A percentile compares a stretch with the other conserved stretches of the same genome.
Conservation (phyloP, 2,888 invertebrate genomes). For the Urechis unicinctus region DNA sequence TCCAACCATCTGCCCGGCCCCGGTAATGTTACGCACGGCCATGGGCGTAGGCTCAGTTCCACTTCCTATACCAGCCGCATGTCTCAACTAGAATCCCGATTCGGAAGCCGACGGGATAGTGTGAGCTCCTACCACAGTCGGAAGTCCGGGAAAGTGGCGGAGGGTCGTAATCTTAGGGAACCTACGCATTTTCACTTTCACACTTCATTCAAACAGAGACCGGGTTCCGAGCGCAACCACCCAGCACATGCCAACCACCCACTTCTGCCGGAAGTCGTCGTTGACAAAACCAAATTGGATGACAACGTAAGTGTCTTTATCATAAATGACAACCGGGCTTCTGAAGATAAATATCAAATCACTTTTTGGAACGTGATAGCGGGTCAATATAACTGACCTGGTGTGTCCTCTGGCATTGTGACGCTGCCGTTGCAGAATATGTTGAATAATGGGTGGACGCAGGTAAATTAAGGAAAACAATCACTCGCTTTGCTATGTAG, state of each 20-base stretch:
- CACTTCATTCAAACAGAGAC: neutral
- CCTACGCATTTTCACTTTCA: neutral
- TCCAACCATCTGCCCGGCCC: conserved; percentile 84
- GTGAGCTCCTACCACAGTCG: conserved; percentile 86
- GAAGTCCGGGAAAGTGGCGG: conserved; percentile 2
- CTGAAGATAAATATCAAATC: no score
- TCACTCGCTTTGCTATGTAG: no score
- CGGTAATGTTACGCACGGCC: neutral
- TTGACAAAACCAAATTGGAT: conserved; percentile 44
- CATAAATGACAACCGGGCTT: no score
- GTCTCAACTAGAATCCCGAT: neutral
- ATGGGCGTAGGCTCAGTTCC: conserved; percentile 8
- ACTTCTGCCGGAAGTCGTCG: conserved; percentile 42
- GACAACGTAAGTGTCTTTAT: conserved; percentile 12
- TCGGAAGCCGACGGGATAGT: conserved; percentile 68
- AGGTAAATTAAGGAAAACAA: no score
- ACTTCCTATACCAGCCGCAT: conserved; percentile 1
- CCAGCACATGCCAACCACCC: conserved; percentile 28
- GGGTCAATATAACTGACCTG: no score
- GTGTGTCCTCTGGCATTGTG: no score
- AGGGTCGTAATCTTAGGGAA: neutral
- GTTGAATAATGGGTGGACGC: no score
- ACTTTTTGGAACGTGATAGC: no score
- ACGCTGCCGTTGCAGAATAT: no score
- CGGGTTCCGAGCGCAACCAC: neutral